Evolutionary conservation across 2,113 vertebrate genomes (phyloP).

Genomic region (Pavo muticus): DNA sequence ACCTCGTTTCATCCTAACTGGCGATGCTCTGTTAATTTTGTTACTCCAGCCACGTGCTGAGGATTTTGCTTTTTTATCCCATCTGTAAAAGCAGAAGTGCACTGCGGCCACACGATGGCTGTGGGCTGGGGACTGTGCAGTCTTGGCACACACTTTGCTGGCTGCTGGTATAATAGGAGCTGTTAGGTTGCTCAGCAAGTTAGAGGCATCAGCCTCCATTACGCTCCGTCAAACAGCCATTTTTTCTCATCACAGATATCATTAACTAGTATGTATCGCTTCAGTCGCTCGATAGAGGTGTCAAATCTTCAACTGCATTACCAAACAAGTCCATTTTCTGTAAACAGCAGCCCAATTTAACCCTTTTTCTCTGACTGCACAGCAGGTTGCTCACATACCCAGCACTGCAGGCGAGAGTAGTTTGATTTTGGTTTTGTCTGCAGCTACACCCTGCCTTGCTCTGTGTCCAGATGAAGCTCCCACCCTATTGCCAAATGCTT

Average conservation of each 20-base stretch:
- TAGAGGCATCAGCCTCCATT: neutral
- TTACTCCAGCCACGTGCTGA: neutral
- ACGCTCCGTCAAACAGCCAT: neutral
- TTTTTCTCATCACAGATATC: neutral
- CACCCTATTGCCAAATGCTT: neutral
- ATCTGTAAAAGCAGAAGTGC: neutral
- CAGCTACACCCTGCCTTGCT: neutral
- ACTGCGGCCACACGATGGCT: neutral
- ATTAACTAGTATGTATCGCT: neutral
- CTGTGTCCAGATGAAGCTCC: neutral
- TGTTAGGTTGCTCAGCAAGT: neutral
- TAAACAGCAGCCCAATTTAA: neutral
- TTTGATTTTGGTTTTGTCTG: neutral
- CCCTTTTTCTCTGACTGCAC: neutral
- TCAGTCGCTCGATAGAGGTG: neutral
- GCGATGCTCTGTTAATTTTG: neutral
- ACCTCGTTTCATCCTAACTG: fast-evolving
- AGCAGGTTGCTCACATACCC: neutral
- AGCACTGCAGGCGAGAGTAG: neutral
- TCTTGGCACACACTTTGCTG: neutral
- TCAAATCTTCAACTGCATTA: neutral
- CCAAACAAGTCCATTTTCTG: neutral
- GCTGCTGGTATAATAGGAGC: neutral
- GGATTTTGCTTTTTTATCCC: neutral
- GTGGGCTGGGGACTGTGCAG: neutral